Evolutionary conservation across 64 coral and sea anemone species (phyloP).

Genomic region (Montipora efflorescens): DNA sequence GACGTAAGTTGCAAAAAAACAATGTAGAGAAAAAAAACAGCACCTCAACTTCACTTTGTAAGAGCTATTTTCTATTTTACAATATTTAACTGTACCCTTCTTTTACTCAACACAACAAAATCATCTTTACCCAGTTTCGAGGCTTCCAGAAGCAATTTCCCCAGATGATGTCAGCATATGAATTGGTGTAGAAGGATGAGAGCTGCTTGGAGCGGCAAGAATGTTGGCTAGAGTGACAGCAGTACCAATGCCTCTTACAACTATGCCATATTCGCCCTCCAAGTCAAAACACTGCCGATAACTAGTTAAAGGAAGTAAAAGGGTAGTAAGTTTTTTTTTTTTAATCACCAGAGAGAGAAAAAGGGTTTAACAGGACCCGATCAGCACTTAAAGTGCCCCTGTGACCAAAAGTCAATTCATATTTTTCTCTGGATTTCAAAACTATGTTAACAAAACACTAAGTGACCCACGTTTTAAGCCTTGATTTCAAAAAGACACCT

Average conservation of each 20-base stretch:
- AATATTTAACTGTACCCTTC: no score
- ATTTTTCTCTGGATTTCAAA: no score
- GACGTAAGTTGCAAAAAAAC: no score
- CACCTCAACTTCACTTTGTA: no score
- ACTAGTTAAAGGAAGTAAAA: slow-evolving; percentile 29
- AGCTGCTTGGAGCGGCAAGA: slow-evolving; percentile 5
- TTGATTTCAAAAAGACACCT: no score
- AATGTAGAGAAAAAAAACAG: no score
- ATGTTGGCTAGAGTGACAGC: slow-evolving; percentile 75
- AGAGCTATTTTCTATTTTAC: no score
- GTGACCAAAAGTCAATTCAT: no score
- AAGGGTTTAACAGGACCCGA: no score
- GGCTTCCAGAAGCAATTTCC: slow-evolving; percentile 64
- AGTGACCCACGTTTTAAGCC: no score
- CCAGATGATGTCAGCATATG: slow-evolving; percentile 75
- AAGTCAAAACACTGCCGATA: slow-evolving; percentile 99
- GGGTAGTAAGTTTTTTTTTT: not conserved
- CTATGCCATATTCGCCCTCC: slow-evolving; percentile 98
- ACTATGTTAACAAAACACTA: no score
- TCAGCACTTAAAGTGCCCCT: no score
- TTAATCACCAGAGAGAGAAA: not conserved
- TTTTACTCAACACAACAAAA: not conserved
- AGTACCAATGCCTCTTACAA: slow-evolving; percentile 95
- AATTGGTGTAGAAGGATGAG: slow-evolving; percentile 77
- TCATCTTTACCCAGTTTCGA: slow-evolving; percentile 65